Evolutionary conservation across 2,888 invertebrate species (phyloP).

Genomic region (Caenorhabditis virilis): DNA sequence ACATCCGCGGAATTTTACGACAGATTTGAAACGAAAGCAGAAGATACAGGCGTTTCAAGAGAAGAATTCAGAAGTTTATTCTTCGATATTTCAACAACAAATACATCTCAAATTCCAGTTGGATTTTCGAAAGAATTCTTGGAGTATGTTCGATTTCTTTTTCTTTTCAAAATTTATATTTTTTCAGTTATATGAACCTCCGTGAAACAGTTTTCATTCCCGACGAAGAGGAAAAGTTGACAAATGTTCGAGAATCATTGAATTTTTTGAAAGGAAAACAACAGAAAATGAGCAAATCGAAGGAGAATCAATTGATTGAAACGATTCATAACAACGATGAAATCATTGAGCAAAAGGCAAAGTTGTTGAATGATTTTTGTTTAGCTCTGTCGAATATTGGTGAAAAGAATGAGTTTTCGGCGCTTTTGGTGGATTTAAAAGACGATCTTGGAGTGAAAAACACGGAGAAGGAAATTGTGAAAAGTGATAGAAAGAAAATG

Average conservation of each 20-base stretch:
- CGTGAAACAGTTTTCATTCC: conserved; percentile 49
- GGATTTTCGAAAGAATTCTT: conserved; percentile 49
- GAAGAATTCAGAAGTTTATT: conserved; percentile 37
- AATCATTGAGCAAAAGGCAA: conserved; percentile 2
- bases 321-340: neutral
- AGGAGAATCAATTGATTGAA: neutral
- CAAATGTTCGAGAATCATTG: conserved; percentile 10
- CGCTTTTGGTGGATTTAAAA: neutral
- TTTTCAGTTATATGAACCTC: conserved; percentile 51
- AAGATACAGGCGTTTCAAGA: conserved; percentile 18
- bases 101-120: conserved; percentile 15
- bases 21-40: conserved; percentile 32
- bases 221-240: conserved; percentile 45
- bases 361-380: neutral
- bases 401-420: neutral
- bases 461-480: neutral
- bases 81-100: conserved; percentile 25
- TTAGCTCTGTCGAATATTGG: neutral
- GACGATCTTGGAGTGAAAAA: neutral
- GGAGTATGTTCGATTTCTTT: conserved; percentile 30
- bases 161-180: conserved; percentile 9
- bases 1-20: conserved; percentile 33
- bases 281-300: conserved; percentile 8
- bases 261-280: conserved; percentile 13
- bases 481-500: neutral